Base-by-base conservation (phyloP, 2,797 vertebrate genomes). In the Neosilurus hyrtlii region DNA sequence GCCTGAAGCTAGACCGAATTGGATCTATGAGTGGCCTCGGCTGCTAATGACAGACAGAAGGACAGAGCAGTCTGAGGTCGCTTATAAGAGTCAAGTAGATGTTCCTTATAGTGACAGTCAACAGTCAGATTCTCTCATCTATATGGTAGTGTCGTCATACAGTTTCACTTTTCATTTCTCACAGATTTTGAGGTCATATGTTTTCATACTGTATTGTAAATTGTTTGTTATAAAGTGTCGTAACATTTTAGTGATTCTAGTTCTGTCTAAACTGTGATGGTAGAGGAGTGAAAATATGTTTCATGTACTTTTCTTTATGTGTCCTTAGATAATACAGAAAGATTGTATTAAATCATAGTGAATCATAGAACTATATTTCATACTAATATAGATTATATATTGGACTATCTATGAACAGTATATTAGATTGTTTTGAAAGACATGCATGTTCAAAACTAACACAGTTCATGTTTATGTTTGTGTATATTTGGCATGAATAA, bases 11-110 rank as follows among this genome's bases (percentile, higher is more conserved):
- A 91, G 96, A 97, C 85, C 93, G 95, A 78, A 97, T 96, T 2
- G 96, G 96, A 65, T 94, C 95, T 74, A 94, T 96, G 94, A 97
- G 96, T 9, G 96, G 95, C 86, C 92, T 96, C 86, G 96, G 96
- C 65, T 97, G 96, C 91, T 96, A 96, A 92, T 90, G 84, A 86
- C 74, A 81, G 65, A 82, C 72, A 84, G 81, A 71, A 83, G 75
- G 56, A 81, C 54, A 70, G 57, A 68, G 57, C 63, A 51, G 74
- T 76, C 70, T 18, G 82, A 72, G 56, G 74, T 89, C 91, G 92
- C 89, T 91, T 86, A 68, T 82, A 82, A 84, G 66, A 2, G 49
- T 82, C 70, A 74, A 67, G 66, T 84, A 82, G 82, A 82, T 66
- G 72, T 79, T 80, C 78, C 26, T 61, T 26, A 52, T 80, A 85